Percentiles rank a stretch among this genome's conserved stretches.
Evolutionary conservation across 1,140 invertebrate genomes (phyloP).

Genomic region (Diachasma alloeum): DNA sequence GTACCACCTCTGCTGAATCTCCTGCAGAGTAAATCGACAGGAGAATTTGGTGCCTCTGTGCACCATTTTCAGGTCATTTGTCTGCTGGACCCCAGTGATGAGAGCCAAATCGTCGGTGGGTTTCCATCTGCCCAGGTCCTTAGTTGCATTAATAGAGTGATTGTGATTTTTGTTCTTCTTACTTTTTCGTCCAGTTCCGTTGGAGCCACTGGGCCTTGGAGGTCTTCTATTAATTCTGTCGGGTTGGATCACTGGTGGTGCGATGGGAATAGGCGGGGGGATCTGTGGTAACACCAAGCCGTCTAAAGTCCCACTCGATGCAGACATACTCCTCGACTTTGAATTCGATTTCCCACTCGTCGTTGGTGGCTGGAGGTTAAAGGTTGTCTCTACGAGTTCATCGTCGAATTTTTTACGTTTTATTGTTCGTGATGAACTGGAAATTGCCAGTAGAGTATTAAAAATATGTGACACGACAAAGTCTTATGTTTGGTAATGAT

Average conservation of each 20-base stretch:
- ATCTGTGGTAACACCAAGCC: slow-evolving; percentile 58
- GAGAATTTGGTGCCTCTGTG: slow-evolving; percentile 95
- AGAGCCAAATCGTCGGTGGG: slow-evolving; percentile 95
- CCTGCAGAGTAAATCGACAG: slow-evolving; percentile 91
- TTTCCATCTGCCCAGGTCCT: slow-evolving; percentile 95
- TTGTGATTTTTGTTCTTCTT: slow-evolving; percentile 63
- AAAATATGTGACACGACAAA: no score
- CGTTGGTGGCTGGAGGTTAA: slow-evolving; percentile 76
- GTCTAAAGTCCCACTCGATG: slow-evolving; percentile 56
- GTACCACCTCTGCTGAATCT: slow-evolving; percentile 96
- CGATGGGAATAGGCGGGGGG: slow-evolving; percentile 42
- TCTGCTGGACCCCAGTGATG: slow-evolving; percentile 92
- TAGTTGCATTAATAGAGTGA: slow-evolving; percentile 67
- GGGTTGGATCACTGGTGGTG: slow-evolving; percentile 48
- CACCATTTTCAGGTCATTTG: slow-evolving; percentile 70
- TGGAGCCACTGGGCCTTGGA: slow-evolving; percentile 52
- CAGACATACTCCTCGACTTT: slow-evolving; percentile 63
- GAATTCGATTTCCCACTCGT: slow-evolving; percentile 69
- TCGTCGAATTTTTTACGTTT: slow-evolving; percentile 97
- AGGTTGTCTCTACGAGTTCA: slow-evolving; percentile 86
- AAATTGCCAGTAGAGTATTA: background rate
- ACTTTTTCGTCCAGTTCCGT: slow-evolving; percentile 56
- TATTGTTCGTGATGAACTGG: slow-evolving; percentile 89
- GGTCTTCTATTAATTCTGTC: slow-evolving; percentile 54
- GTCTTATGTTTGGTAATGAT: no score